A percentile compares a stretch with the other conserved stretches of the same genome.
These are phyloP conservation scores for Nannobrachium achirus DNA, from an alignment of 2,113 vertebrate species.

Conservation along the genomic window DNA sequence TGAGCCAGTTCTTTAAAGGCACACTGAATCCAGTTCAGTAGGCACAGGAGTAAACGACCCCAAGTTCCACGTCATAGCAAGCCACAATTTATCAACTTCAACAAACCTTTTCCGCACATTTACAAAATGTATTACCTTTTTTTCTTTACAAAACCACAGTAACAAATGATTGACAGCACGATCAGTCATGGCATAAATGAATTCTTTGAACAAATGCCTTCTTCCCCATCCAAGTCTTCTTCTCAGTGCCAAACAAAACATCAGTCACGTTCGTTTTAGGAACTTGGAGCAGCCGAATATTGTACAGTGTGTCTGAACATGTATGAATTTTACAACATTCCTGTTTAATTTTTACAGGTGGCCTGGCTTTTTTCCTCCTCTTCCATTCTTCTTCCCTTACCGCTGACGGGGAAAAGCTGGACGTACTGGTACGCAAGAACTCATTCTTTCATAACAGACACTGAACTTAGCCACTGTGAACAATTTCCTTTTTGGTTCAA, in stretches of 20 bases:
- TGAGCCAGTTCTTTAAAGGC: constrained; percentile 77
- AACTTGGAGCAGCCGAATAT: neutral
- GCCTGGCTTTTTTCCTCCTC: neutral
- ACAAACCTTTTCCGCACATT: too few species aligned
- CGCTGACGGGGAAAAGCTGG: neutral
- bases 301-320: constrained; percentile 49
- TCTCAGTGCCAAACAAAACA: too few species aligned
- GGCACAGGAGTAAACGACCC: constrained; percentile 74
- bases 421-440: constrained; percentile 21
- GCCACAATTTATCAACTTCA: neutral
- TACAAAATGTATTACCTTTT: too few species aligned
- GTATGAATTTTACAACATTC: constrained; percentile 46
- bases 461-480: constrained; percentile 85
- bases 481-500: constrained; percentile 62
- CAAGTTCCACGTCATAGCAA: constrained; percentile 11
- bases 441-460: constrained; percentile 71
- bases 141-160: too few species aligned
- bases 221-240: too few species aligned
- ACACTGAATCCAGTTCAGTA: constrained; percentile 83
- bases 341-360: constrained; percentile 34
- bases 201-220: too few species aligned
- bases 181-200: neutral
- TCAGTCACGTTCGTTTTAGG: too few species aligned
- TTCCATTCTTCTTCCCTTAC: neutral
- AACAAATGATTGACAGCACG: constrained; percentile 17